Conservation (phyloP, 2,888 invertebrate genomes). For the Noctua janthina region DNA sequence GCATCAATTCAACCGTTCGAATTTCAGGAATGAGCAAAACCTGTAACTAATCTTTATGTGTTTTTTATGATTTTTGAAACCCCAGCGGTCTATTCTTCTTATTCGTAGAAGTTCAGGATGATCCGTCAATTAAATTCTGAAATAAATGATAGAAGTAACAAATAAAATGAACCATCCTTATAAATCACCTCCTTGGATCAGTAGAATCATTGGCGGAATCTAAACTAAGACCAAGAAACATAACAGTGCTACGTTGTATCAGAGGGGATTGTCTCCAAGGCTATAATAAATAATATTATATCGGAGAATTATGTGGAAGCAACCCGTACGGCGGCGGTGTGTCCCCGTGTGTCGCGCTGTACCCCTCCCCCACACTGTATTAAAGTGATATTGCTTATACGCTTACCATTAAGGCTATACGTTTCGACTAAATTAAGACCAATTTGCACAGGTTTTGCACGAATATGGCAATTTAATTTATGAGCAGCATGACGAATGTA, state of each 20-base stretch:
- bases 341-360: constrained; percentile 49
- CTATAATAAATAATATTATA: constrained; percentile 82
- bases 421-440: constrained; percentile 88
- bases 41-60: background rate
- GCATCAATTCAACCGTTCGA: background rate
- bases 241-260: constrained; percentile 75
- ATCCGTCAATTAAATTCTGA: background rate
- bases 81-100: background rate
- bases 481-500: constrained; percentile 83
- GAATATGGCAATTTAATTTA: constrained; percentile 87
- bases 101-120: background rate
- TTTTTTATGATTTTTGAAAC: background rate
- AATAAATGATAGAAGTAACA: background rate
- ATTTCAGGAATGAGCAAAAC: background rate
- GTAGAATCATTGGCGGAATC: constrained; percentile 47
- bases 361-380: constrained; percentile 73
- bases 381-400: constrained; percentile 86
- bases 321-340: constrained; percentile 71
- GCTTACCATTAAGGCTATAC: constrained; percentile 86
- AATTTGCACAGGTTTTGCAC: constrained; percentile 87
- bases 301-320: constrained; percentile 77
- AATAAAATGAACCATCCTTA: background rate
- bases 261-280: constrained; percentile 78
- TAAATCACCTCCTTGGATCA: constrained; percentile 3
- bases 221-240: constrained; percentile 68